Evolutionary conservation across 2,113 vertebrate species (phyloP).

Genomic region (Isichthys henryi): DNA sequence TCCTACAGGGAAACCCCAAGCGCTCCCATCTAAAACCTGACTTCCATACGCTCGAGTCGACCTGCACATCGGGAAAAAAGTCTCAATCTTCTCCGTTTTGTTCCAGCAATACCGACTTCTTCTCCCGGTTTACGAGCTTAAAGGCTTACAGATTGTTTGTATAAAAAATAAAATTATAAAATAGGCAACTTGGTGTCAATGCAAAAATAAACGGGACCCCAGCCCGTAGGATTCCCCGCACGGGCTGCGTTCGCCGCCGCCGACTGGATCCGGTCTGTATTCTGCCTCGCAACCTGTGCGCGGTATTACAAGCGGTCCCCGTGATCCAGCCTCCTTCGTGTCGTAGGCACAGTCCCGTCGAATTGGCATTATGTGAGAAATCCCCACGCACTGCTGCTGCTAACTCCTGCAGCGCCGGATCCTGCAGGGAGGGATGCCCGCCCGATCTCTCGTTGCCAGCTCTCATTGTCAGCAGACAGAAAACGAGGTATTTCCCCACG

Average conservation of each 20-base stretch:
- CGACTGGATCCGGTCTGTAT: conserved; percentile 27
- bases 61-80: conserved; percentile 50
- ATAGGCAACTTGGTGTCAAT: background rate
- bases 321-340: conserved; percentile 38
- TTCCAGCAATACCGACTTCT: background rate
- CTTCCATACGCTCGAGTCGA: conserved; percentile 46
- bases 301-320: conserved; percentile 22
- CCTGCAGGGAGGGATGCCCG: background rate
- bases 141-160: background rate
- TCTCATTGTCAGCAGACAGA: background rate
- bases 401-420: background rate
- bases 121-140: background rate
- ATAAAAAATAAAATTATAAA: background rate
- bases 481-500: background rate
- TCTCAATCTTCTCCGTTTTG: background rate
- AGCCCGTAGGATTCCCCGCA: background rate
- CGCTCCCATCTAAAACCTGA: conserved; percentile 56
- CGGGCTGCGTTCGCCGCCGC: background rate
- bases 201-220: background rate
- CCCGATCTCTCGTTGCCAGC: too few relatives aligned
- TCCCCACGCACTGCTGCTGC: conserved; percentile 27
- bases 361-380: conserved; percentile 50
- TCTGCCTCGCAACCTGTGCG: conserved; percentile 32
- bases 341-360: conserved; percentile 33
- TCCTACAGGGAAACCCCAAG: conserved; percentile 50